These are phyloP conservation scores for Hartigia nigra DNA, from an alignment of 2,888 invertebrate genomes.

Conservation along the genomic window DNA sequence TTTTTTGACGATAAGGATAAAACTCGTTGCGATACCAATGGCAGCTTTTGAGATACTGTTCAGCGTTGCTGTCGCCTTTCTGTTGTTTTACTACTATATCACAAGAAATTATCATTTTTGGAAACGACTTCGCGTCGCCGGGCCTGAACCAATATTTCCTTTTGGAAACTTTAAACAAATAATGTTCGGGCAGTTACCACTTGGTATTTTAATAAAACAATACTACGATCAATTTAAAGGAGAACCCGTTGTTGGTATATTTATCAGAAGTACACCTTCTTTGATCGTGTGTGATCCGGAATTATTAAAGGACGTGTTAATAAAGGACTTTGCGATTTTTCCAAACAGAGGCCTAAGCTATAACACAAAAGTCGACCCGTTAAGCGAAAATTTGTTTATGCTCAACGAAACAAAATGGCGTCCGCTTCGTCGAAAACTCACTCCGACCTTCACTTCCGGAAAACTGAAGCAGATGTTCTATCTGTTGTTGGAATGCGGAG, in stretches of 20 bases:
- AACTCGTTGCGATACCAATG: background rate
- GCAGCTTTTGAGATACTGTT: background rate
- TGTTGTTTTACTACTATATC: constrained; percentile 19
- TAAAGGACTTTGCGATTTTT: constrained; percentile 64
- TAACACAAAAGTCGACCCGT: constrained; percentile 61
- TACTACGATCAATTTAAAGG: constrained; percentile 13
- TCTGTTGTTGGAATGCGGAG: constrained; percentile 64
- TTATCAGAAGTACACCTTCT: constrained; percentile 53
- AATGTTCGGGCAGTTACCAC: background rate
- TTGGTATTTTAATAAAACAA: background rate
- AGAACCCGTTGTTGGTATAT: constrained; percentile 62
- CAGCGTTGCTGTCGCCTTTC: background rate
- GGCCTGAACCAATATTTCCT: background rate
- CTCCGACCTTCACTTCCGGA: constrained; percentile 67
- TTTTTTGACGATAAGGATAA: too few relatives aligned
- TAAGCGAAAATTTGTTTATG: constrained; percentile 67
- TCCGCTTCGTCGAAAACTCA: constrained; percentile 65
- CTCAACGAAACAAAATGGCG: constrained; percentile 68
- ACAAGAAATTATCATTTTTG: constrained; percentile 27
- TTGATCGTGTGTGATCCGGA: constrained; percentile 61
- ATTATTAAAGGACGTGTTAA: constrained; percentile 58
- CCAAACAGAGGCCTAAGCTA: constrained; percentile 50
- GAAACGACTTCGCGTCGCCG: constrained; percentile 26
- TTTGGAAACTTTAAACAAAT: background rate
- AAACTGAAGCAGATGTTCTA: constrained; percentile 69